Conservation (phyloP, 1,140 invertebrate genomes). For the Nixonia krombeini region DNA sequence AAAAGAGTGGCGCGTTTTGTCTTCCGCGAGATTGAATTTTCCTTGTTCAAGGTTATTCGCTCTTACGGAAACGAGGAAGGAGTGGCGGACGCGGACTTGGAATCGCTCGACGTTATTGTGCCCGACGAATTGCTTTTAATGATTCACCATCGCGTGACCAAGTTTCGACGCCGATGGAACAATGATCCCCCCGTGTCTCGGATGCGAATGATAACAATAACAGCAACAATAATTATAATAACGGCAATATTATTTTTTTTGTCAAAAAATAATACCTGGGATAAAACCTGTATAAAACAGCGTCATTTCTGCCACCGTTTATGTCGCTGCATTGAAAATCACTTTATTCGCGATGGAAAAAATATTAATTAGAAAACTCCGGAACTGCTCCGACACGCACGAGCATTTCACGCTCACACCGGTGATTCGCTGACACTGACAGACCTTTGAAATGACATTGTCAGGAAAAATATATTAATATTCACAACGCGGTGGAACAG, state of each 20-base stretch:
- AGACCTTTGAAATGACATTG: constrained; percentile 35
- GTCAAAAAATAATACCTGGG: neutral
- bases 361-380: constrained; percentile 51
- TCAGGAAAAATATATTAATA: constrained; percentile 43
- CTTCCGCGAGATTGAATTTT: constrained; percentile 10
- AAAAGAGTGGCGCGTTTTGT: constrained; percentile 30
- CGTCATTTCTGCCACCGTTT: constrained; percentile 34
- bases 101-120: neutral
- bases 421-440: constrained; percentile 32
- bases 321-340: constrained; percentile 17
- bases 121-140: no score
- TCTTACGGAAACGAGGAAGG: neutral
- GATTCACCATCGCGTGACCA: no score
- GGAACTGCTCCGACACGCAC: constrained; percentile 18
- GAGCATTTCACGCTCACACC: no score
- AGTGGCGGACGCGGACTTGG: neutral
- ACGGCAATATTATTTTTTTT: no score
- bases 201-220: no score
- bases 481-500: no score
- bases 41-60: neutral
- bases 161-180: no score
- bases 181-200: no score
- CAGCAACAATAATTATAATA: no score
- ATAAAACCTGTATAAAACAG: constrained; percentile 9
- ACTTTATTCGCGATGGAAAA: constrained; percentile 29